Evolutionary conservation across 2,888 invertebrate species (phyloP).

Genomic region (Torymus texanus): DNA sequence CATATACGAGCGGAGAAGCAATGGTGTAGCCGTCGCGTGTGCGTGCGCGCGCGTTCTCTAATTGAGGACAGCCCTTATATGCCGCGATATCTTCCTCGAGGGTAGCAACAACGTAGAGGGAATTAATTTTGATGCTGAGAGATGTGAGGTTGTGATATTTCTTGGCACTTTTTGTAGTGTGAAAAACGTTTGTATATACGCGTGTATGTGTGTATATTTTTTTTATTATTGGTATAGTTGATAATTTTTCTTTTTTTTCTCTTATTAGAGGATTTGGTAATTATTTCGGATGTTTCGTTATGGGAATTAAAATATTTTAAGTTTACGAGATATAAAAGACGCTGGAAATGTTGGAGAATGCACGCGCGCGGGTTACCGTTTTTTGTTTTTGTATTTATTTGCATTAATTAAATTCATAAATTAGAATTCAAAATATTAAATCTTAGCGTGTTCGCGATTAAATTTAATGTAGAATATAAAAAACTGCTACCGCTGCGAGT

Average conservation of each 20-base stretch:
- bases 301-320: constrained; percentile 28
- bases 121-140: too few relatives aligned
- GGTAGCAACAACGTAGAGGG: not conserved
- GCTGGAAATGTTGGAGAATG: not conserved
- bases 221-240: too few relatives aligned
- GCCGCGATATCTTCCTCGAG: constrained; percentile 7
- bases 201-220: too few relatives aligned
- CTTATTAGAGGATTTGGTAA: too few relatives aligned
- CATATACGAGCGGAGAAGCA: not conserved
- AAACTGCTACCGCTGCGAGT: not conserved
- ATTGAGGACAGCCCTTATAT: constrained; percentile 33
- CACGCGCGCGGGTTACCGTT: not conserved
- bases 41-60: constrained; percentile 20
- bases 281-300: too few relatives aligned
- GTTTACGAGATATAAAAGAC: constrained; percentile 20
- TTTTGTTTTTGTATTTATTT: constrained; percentile 11
- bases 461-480: constrained; percentile 3
- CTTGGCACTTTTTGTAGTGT: too few relatives aligned
- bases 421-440: constrained; percentile 8
- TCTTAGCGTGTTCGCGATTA: not conserved
- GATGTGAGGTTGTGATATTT: too few relatives aligned
- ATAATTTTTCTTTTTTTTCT: too few relatives aligned
- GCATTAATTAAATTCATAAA: constrained; percentile 16
- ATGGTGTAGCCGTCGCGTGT: not conserved
- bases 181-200: too few relatives aligned